phyloP scores from a whole-genome alignment of 2,797 vertebrate genomes.

The Mus minutoides region DNA sequence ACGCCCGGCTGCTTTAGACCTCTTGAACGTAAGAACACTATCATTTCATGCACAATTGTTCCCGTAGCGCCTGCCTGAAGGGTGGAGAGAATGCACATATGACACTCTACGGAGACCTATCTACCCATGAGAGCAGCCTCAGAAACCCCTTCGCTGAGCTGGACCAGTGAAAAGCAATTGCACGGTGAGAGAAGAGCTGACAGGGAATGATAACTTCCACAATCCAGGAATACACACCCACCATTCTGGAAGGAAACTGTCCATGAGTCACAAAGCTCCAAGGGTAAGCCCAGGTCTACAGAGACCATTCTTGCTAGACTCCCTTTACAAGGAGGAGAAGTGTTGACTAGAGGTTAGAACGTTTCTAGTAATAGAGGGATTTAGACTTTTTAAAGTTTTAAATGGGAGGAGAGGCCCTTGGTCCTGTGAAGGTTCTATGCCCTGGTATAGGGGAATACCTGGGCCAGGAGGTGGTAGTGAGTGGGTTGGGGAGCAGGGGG shows the following conservation, averaged over 20 bases:
- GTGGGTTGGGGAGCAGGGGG: too few relatives aligned
- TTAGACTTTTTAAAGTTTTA: background rate
- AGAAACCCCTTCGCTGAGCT: accelerated
- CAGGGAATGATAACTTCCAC: background rate
- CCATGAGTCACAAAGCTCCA: background rate
- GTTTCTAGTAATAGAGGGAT: constrained; percentile 10
- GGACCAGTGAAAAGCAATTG: background rate
- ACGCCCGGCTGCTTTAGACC: background rate
- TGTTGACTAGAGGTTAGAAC: background rate
- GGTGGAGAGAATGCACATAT: background rate
- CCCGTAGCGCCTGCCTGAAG: background rate
- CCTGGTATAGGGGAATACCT: too few relatives aligned
- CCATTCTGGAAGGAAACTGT: background rate
- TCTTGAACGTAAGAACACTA: background rate
- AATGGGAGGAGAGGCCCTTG: background rate
- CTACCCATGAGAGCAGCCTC: background rate
- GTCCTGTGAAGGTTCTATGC: too few relatives aligned
- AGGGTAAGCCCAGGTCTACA: background rate
- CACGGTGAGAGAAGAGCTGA: background rate
- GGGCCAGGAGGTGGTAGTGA: too few relatives aligned
- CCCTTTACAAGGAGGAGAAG: background rate
- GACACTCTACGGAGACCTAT: background rate
- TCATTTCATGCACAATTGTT: background rate
- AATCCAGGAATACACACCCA: background rate
- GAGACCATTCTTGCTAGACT: background rate